phyloP scores from a whole-genome alignment of 2,113 vertebrate genomes.

The Ageneiosus marmoratus region DNA sequence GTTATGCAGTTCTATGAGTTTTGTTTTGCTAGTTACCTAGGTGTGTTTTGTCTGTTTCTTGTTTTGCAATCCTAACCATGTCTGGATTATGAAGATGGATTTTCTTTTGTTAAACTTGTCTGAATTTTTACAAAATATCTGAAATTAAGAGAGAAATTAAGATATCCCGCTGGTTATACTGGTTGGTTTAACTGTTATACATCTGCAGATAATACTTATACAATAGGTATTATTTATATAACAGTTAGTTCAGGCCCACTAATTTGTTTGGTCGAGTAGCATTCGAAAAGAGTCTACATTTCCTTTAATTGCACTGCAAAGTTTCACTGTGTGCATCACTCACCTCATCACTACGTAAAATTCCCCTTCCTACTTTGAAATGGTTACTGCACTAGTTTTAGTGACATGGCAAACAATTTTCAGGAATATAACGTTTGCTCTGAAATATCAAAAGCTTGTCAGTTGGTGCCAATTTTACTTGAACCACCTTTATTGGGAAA shows the following conservation, averaged over 20 bases:
- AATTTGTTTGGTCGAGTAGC: neutral
- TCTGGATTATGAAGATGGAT: neutral
- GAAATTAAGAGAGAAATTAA: neutral
- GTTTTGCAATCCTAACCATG: neutral
- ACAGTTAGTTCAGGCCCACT: neutral
- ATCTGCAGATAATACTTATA: neutral
- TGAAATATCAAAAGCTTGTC: too few relatives aligned
- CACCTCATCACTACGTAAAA: neutral
- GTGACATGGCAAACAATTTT: neutral
- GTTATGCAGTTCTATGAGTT: neutral
- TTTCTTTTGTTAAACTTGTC: neutral
- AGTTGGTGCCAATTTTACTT: too few relatives aligned
- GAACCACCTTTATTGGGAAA: neutral
- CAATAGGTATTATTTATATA: neutral
- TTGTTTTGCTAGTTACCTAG: slow-evolving; percentile 2
- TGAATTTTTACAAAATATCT: neutral
- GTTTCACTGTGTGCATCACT: neutral
- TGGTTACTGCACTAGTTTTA: neutral
- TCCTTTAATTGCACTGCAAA: neutral
- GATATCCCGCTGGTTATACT: neutral
- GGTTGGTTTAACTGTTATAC: neutral
- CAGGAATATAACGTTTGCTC: too few relatives aligned
- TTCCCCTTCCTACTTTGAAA: neutral
- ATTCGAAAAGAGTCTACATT: neutral
- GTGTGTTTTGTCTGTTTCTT: slow-evolving; percentile 8